phyloP scores from a whole-genome alignment of 2,888 invertebrate species.

The Synanthedon formicaeformis region DNA sequence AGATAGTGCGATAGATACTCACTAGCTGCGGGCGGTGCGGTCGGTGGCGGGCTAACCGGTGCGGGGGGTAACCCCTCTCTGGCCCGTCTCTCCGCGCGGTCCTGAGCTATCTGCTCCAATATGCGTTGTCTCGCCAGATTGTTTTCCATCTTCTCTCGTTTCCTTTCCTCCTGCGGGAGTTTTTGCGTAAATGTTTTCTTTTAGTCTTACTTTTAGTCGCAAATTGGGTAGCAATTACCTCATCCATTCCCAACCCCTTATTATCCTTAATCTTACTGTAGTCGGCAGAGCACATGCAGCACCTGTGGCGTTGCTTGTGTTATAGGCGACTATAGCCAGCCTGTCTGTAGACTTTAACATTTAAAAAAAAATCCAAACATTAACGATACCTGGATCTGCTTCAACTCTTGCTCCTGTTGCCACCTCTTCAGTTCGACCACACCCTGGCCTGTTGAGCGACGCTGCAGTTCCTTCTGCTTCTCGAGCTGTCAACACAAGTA shows the following conservation, averaged over 20 bases:
- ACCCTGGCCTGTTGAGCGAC: constrained; percentile 80
- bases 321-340: too few species aligned
- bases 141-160: constrained; percentile 82
- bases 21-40: constrained; percentile 14
- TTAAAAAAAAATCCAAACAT: background rate
- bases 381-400: constrained; percentile 69
- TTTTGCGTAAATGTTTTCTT: too few species aligned
- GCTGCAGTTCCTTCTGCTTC: constrained; percentile 74
- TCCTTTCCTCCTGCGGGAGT: constrained; percentile 73
- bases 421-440: constrained; percentile 77
- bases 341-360: background rate
- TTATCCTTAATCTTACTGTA: too few species aligned
- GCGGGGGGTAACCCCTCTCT: constrained; percentile 21
- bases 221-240: too few species aligned
- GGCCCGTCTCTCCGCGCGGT: constrained; percentile 77
- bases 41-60: constrained; percentile 10
- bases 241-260: too few species aligned
- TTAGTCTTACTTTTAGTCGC: too few species aligned
- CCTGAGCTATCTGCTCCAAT: constrained; percentile 86
- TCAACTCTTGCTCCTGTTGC: constrained; percentile 82
- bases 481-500: constrained; percentile 27
- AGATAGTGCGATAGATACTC: constrained; percentile 7
- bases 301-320: too few species aligned
- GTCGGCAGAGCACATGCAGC: too few species aligned
- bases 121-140: constrained; percentile 81